A percentile compares a stretch with the other conserved stretches of the same genome.
Conservation (phyloP, 2,797 vertebrate species). For the Pristis pectinata region DNA sequence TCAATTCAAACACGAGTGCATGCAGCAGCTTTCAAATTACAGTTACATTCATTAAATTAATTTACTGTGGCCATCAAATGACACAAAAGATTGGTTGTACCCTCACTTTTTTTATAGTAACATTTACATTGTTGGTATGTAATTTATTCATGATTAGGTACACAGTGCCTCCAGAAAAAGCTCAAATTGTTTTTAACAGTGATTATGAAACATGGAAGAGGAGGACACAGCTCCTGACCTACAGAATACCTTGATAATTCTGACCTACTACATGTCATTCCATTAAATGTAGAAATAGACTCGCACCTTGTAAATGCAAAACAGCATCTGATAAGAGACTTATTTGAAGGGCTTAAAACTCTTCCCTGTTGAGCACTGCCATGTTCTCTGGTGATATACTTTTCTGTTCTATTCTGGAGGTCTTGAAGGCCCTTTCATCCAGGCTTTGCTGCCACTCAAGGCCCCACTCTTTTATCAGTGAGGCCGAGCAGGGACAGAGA, state of each 20-base stretch:
- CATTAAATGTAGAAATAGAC: slow-evolving; percentile 28
- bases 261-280: slow-evolving; percentile 19
- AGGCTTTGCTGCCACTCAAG: slow-evolving; percentile 17
- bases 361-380: slow-evolving; percentile 25
- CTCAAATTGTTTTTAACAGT: background rate
- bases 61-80: background rate
- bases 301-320: slow-evolving; percentile 34
- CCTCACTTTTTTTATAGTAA: background rate
- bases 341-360: background rate
- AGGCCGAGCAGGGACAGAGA: background rate
- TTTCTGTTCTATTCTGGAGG: slow-evolving; percentile 28
- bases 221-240: slow-evolving; percentile 11
- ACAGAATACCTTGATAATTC: slow-evolving; percentile 12
- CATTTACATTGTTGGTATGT: background rate
- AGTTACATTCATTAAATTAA: too few species aligned
- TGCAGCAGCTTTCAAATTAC: background rate
- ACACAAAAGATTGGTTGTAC: background rate
- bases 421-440: slow-evolving; percentile 12
- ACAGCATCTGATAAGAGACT: background rate
- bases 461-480: slow-evolving; percentile 15
- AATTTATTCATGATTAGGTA: background rate
- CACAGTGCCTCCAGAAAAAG: background rate
- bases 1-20: background rate
- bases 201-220: background rate
- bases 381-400: slow-evolving; percentile 9